A percentile compares a stretch with the other conserved stretches of the same genome.
phyloP scores from a whole-genome alignment of 2,113 vertebrate genomes.

The Python bivittatus region DNA sequence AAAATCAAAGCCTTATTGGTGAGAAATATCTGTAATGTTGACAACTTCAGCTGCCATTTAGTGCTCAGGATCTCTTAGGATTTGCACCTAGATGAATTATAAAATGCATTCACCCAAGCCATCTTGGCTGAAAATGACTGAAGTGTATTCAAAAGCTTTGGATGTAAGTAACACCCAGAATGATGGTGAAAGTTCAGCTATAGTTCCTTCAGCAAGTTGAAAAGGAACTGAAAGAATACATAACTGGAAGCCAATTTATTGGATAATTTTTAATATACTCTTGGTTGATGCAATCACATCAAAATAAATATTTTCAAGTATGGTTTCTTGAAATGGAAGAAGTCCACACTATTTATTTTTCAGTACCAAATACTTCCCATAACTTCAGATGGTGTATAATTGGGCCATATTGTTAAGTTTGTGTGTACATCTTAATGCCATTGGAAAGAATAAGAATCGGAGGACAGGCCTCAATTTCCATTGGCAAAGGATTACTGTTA shows the following conservation, averaged over 20 bases:
- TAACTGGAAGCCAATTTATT: background rate
- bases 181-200: background rate
- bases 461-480: background rate
- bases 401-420: background rate
- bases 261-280: background rate
- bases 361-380: background rate
- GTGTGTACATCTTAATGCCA: background rate
- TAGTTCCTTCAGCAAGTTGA: background rate
- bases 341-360: background rate
- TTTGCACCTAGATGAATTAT: background rate
- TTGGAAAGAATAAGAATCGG: background rate
- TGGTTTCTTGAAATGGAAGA: background rate
- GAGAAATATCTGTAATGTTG: background rate
- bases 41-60: background rate
- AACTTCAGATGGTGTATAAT: background rate
- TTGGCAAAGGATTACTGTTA: background rate
- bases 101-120: background rate
- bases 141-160: background rate
- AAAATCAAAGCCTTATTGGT: conserved; percentile 4
- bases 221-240: background rate
- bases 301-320: background rate
- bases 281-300: background rate
- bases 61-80: background rate
- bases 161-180: background rate
- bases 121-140: background rate